These are phyloP conservation scores for Tupiocoris notatus DNA, from an alignment of 2,888 invertebrate species.

Conservation along the genomic window DNA sequence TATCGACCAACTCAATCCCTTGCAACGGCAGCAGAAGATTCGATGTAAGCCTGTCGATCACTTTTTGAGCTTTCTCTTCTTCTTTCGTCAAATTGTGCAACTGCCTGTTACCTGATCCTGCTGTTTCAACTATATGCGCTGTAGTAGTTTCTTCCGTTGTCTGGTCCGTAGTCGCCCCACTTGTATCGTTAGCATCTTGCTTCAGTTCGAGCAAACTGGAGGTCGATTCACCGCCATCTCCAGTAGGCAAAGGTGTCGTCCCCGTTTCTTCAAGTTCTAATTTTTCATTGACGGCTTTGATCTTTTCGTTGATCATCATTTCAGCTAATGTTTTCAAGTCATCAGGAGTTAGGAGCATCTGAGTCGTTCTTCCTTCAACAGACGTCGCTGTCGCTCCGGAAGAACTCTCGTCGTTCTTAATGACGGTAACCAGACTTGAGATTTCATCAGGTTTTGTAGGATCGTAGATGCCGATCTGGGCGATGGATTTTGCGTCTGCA, in stretches of 20 bases:
- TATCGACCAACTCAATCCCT: constrained; percentile 22
- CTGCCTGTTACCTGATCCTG: background rate
- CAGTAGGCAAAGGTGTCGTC: constrained; percentile 7
- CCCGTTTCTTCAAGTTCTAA: background rate
- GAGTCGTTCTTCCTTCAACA: constrained; percentile 26
- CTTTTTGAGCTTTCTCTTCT: constrained; percentile 31
- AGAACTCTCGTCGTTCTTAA: constrained; percentile 11
- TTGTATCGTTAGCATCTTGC: background rate
- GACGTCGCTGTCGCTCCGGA: background rate
- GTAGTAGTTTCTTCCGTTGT: constrained; percentile 16
- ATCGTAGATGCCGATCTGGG: constrained; percentile 40
- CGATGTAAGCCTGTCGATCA: constrained; percentile 17
- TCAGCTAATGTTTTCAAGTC: constrained; percentile 49
- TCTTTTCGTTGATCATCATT: constrained; percentile 48
- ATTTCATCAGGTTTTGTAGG: constrained; percentile 41
- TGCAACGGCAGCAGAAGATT: constrained; percentile 7
- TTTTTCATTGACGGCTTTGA: constrained; percentile 39
- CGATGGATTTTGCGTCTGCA: constrained; percentile 30
- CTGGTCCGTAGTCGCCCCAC: background rate
- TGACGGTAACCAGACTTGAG: constrained; percentile 34
- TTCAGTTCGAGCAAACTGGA: background rate
- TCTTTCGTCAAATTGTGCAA: constrained; percentile 30
- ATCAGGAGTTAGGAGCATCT: constrained; percentile 47
- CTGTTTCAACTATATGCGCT: background rate
- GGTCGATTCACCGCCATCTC: background rate